Evolutionary conservation across 2,888 invertebrate genomes (phyloP).

Genomic region (Xylocampa areola): DNA sequence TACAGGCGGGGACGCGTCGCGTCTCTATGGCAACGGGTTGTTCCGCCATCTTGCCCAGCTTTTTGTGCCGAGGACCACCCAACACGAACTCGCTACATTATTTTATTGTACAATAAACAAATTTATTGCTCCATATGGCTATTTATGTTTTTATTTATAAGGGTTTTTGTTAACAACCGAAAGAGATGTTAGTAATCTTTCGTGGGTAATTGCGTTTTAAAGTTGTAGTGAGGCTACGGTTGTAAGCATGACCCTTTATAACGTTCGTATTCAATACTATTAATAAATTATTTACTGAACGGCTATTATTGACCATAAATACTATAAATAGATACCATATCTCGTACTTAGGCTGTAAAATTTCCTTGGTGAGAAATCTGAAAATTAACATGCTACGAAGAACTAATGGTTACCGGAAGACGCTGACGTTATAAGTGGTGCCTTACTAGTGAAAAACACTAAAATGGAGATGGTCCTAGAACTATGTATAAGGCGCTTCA

Average conservation of each 20-base stretch:
- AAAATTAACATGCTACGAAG: too few species aligned
- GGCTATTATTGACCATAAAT: neutral
- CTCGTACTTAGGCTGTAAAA: too few species aligned
- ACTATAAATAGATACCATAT: too few species aligned
- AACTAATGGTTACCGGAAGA: too few species aligned
- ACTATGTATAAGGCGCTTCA: too few species aligned
- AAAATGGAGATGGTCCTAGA: too few species aligned
- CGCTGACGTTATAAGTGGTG: too few species aligned
- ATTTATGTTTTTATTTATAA: conserved; percentile 88
- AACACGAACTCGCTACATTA: conserved; percentile 85
- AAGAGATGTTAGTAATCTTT: conserved; percentile 78
- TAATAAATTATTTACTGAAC: neutral
- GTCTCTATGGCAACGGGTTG: conserved; percentile 76
- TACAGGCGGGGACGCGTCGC: conserved; percentile 61
- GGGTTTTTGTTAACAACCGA: conserved; percentile 80
- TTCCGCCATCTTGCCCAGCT: conserved; percentile 77
- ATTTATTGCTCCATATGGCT: conserved; percentile 89
- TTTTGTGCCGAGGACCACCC: conserved; percentile 87
- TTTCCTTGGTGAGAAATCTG: too few species aligned
- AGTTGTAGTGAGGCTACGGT: conserved; percentile 48
- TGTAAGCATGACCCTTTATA: conserved; percentile 47
- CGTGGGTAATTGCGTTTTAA: conserved; percentile 72
- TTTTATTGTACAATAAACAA: conserved; percentile 90
- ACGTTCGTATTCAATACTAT: conserved; percentile 41
- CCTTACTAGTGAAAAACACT: too few species aligned